These are phyloP conservation scores for Ceyx melanurus DNA, from an alignment of 2,113 vertebrate genomes.

Conservation along the genomic window DNA sequence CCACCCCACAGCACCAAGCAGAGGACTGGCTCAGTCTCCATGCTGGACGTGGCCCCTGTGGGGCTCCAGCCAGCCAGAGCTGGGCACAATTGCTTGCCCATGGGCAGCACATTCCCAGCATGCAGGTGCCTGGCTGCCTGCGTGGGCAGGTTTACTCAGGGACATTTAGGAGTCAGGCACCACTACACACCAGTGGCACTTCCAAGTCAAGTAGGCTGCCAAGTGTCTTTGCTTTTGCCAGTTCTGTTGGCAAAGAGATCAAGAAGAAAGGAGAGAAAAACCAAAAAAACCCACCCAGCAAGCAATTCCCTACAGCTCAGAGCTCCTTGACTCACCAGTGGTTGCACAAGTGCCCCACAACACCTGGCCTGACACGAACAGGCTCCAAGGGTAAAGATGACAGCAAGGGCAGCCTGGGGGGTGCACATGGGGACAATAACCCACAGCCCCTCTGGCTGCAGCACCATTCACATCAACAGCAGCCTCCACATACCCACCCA, in stretches of 20 bases:
- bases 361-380: background rate
- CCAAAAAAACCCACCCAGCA: background rate
- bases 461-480: background rate
- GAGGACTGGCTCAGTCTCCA: background rate
- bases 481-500: background rate
- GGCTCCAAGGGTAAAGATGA: background rate
- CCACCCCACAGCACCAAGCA: background rate
- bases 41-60: accelerated
- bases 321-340: background rate
- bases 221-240: conserved; percentile 24
- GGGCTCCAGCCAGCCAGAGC: background rate
- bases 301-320: background rate
- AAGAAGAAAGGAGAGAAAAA: background rate
- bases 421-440: background rate
- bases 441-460: background rate
- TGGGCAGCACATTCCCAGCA: background rate
- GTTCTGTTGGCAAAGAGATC: conserved; percentile 41
- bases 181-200: background rate
- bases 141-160: background rate
- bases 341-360: conserved; percentile 9
- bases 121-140: background rate
- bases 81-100: background rate
- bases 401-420: background rate
- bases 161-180: background rate
- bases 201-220: conserved; percentile 15